Evolutionary conservation across 1,140 invertebrate genomes (phyloP), one percentile per base, ranked within the genome.

Genomic region (Ericerus pela): DNA sequence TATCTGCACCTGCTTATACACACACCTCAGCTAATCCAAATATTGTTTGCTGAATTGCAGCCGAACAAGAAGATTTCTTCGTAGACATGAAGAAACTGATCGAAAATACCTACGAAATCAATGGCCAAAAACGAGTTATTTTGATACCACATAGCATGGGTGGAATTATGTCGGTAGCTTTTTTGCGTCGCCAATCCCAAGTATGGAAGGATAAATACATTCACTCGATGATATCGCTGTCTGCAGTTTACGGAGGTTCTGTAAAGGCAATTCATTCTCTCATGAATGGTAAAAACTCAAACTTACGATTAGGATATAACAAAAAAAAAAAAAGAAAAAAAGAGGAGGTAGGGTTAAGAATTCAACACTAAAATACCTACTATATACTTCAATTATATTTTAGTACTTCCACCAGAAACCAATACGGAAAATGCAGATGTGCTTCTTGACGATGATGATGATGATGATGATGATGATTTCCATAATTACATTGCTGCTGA

Each of bases 61-160:
- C 88, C 79, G 96, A 99, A 72, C 82, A 89, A 65, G 69, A 70
- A 33, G 80, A 87, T 43, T 97, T 82, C 70, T 93, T 94, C 66
- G 68, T 70, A 0, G 79, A 86, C 62, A 68, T 98, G 28, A 90
- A 86, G 66, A 63, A 68, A 0, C 70, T 98, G 14, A 76, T 96
- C 14, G 91, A 97, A 73, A 79, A 88, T 60, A 88, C 88, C 0
- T 96, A 90, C 65, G 66, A 66, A 6, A 68, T 73, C 33, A 96
- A 96, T 71, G 80, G 80, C 53, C 79, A 88, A 59, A 70, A 75
- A 11, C 76, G 79, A 18, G 81, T 96, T 0, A 84, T 94, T 0
- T 65, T 97, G 0, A 62, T 99, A 20, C 82, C 82, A 1, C 96
- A 99, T 70, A 96, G 92, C 63, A 96, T 99, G 94, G 96, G 96